Evolutionary conservation across 2,797 vertebrate species (phyloP), one percentile per base, ranked within the genome.

Genomic region (Sebastes elongatus): DNA sequence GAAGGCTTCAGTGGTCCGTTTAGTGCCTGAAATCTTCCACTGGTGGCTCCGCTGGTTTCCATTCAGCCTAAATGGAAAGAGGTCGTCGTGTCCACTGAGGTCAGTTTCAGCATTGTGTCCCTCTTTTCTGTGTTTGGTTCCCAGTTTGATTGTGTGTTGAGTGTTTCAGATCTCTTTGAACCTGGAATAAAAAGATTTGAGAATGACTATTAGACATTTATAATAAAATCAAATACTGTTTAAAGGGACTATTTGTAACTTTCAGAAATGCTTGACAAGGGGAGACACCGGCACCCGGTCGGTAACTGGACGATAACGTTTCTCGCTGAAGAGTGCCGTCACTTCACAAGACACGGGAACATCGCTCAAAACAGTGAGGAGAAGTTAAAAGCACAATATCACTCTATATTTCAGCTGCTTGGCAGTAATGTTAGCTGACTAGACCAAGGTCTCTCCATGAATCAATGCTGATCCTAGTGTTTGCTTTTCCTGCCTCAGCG

Each of bases 91-190:
- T 13, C 38, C 8, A 0, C 22, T 7, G 63, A 78, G 35, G 65
- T 78, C 71, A 49, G 55, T 38, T 49, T 57, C 38, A 20, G 0
- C 28, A 23, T 53, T 9, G 27, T n/a, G 60, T 81, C 61, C 74
- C 73, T 76, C 22, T 61, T 78, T 25, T 28, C n/a, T 64, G 16
- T 30, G 35, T 71, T 69, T 71, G 23, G 23, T 10, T 75, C 59
- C 62, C 42, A 3, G 27, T 67, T 82, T 70, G 23, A 25, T 70
- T 33, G 1, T 23, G 2, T n/a, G 35, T 38, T 38, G 65, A 49
- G 4, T 46, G 0, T 8, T 74, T 96, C 91, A 96, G 88, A 94
- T 91, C 90, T 95, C 93, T 90, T 91, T 95, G 81, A 92, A 94
- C 82, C 95, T 96, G 86, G 57, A 94, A 92, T 28, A 82, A 75